Percentiles rank a stretch among this genome's conserved stretches.
phyloP scores from a whole-genome alignment of 2,113 vertebrate genomes.

The Meleagris gallopavo region DNA sequence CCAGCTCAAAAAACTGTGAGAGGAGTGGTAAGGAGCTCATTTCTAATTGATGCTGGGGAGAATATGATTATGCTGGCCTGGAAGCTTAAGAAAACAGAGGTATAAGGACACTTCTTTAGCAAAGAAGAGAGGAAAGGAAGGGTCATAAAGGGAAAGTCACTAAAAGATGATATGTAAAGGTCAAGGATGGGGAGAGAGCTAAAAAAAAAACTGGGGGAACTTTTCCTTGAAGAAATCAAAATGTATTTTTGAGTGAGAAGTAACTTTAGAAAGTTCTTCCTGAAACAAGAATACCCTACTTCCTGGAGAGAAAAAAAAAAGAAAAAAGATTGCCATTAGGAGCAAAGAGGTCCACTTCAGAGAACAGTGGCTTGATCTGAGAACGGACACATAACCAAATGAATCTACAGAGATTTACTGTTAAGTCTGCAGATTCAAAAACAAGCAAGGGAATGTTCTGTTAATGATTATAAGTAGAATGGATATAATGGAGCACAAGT shows the following conservation, averaged over 20 bases:
- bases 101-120: neutral
- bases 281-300: constrained; percentile 48
- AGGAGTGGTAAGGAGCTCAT: neutral
- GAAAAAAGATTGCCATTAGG: constrained; percentile 11
- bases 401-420: neutral
- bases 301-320: constrained; percentile 43
- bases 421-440: neutral
- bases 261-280: constrained; percentile 58
- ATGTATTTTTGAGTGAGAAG: constrained; percentile 61
- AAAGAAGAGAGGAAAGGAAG: constrained; percentile 7
- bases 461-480: neutral
- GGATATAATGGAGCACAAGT: fast-evolving
- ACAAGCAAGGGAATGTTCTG: neutral
- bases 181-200: constrained; percentile 54
- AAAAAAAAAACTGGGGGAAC: constrained; percentile 38
- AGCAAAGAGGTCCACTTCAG: constrained; percentile 23
- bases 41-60: neutral
- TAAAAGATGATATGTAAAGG: constrained; percentile 16
- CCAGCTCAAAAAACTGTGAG: neutral
- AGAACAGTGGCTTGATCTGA: neutral
- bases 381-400: neutral
- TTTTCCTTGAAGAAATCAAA: constrained; percentile 55
- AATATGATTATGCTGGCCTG: neutral
- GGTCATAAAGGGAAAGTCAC: neutral
- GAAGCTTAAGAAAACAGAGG: neutral